phyloP scores from a whole-genome alignment of 64 coral and sea anemone genomes.

The Acropora yongei region DNA sequence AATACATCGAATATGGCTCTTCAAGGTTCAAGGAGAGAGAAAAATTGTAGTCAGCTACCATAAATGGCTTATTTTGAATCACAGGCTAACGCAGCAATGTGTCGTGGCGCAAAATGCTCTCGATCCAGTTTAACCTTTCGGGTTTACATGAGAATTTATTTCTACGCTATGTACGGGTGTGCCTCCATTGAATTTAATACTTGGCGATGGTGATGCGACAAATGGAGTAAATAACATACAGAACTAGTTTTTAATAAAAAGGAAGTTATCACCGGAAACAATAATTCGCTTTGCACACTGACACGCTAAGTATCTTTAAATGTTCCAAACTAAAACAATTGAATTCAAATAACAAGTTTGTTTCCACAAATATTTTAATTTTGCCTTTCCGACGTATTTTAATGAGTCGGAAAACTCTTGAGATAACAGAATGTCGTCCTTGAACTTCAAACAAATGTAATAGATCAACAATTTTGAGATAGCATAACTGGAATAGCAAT shows the following conservation, averaged over 20 bases:
- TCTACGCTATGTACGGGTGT: not conserved
- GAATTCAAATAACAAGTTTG: not conserved
- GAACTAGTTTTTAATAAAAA: not conserved
- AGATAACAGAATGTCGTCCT: not conserved
- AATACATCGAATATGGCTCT: too few species aligned
- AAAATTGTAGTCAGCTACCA: too few species aligned
- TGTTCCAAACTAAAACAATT: not conserved
- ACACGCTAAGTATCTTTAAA: not conserved
- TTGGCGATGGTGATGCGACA: not conserved
- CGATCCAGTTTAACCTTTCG: not conserved
- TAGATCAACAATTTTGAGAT: not conserved
- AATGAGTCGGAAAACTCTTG: not conserved
- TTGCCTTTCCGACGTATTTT: not conserved
- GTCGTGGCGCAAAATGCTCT: too few species aligned
- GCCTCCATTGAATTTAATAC: not conserved
- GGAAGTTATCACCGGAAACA: not conserved
- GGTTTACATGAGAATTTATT: too few species aligned
- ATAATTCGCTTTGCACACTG: not conserved
- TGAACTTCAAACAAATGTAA: not conserved
- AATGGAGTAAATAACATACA: not conserved
- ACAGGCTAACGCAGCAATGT: too few species aligned
- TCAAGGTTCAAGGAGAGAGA: too few species aligned
- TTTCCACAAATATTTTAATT: not conserved
- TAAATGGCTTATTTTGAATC: too few species aligned
- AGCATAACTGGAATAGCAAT: not conserved